These are phyloP conservation scores for Zygaena filipendulae DNA, from an alignment of 2,888 invertebrate genomes.

Conservation along the genomic window DNA sequence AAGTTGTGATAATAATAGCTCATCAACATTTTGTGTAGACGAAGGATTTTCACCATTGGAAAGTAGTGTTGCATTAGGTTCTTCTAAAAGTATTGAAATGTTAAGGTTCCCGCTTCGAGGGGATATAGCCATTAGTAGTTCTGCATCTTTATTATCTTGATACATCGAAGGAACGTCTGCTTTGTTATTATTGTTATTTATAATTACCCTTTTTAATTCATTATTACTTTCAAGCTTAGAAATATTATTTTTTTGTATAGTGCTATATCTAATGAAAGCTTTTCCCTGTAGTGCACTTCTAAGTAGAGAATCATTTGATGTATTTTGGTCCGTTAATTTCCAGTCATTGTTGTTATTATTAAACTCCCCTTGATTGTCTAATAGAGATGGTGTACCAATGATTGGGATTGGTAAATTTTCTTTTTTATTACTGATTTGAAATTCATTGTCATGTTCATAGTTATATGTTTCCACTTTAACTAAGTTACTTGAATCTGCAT, in stretches of 20 bases:
- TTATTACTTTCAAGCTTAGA: slow-evolving; percentile 46
- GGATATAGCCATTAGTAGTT: slow-evolving; percentile 51
- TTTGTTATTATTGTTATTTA: slow-evolving; percentile 59
- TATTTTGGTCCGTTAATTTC: slow-evolving; percentile 81
- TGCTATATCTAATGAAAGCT: slow-evolving; percentile 68
- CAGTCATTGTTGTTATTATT: slow-evolving; percentile 86
- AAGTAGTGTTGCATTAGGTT: slow-evolving; percentile 46
- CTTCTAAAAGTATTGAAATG: slow-evolving; percentile 60
- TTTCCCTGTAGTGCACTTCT: slow-evolving; percentile 88
- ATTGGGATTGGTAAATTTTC: slow-evolving; percentile 42
- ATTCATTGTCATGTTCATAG: slow-evolving; percentile 53
- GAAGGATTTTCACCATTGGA: slow-evolving; percentile 63
- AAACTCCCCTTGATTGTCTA: slow-evolving; percentile 65
- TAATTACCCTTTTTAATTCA: slow-evolving; percentile 49
- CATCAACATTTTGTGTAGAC: slow-evolving; percentile 74
- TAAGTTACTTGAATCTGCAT: slow-evolving; percentile 73
- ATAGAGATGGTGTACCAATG: slow-evolving; percentile 59
- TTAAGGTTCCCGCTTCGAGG: slow-evolving; percentile 50
- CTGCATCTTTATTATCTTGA: slow-evolving; percentile 50
- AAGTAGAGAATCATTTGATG: slow-evolving; percentile 78
- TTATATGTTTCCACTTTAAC: slow-evolving; percentile 54
- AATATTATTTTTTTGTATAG: slow-evolving; percentile 61
- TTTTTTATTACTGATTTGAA: slow-evolving; percentile 47
- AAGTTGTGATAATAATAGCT: slow-evolving; percentile 74
- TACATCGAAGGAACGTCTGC: slow-evolving; percentile 68